Conservation (phyloP, 1,140 invertebrate species). For the Temnothorax curvispinosus region DNA sequence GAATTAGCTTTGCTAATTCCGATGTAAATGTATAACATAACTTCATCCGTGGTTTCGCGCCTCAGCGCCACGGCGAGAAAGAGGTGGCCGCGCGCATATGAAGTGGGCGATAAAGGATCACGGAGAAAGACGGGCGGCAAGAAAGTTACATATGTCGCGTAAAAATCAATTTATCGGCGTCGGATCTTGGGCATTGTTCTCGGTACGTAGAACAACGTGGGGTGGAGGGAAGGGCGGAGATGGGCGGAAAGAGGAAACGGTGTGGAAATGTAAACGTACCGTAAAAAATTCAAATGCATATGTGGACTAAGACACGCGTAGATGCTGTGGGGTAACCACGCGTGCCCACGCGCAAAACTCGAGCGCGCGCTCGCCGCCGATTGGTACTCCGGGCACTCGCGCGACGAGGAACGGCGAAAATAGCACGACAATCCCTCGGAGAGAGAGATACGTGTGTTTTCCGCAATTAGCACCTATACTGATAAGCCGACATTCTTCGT, state of each 20-base stretch:
- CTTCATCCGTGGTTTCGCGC: slow-evolving; percentile 74
- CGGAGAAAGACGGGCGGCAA: slow-evolving; percentile 23
- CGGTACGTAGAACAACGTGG: slow-evolving; percentile 28
- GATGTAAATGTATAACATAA: slow-evolving; percentile 82
- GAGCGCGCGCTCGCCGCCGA: background rate
- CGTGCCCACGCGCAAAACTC: slow-evolving; percentile 8
- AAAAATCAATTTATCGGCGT: slow-evolving; percentile 85
- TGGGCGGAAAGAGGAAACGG: slow-evolving; percentile 57
- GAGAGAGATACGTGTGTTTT: slow-evolving; percentile 20
- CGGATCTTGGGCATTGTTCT: slow-evolving; percentile 84
- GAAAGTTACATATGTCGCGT: slow-evolving; percentile 77
- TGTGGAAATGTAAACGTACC: slow-evolving; percentile 63
- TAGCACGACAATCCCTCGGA: background rate
- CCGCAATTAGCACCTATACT: slow-evolving; percentile 46
- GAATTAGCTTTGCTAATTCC: slow-evolving; percentile 85
- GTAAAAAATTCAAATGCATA: slow-evolving; percentile 71
- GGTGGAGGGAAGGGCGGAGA: too few relatives aligned
- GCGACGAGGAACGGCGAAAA: background rate
- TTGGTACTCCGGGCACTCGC: slow-evolving; percentile 46
- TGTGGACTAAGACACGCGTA: slow-evolving; percentile 57
- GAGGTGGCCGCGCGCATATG: slow-evolving; percentile 26
- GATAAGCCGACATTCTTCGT: slow-evolving; percentile 56
- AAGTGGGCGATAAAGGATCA: slow-evolving; percentile 47
- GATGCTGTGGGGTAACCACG: slow-evolving; percentile 35
- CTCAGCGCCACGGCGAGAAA: slow-evolving; percentile 33